phyloP scores from a whole-genome alignment of 2,113 vertebrate species.

The Sorex araneus region DNA sequence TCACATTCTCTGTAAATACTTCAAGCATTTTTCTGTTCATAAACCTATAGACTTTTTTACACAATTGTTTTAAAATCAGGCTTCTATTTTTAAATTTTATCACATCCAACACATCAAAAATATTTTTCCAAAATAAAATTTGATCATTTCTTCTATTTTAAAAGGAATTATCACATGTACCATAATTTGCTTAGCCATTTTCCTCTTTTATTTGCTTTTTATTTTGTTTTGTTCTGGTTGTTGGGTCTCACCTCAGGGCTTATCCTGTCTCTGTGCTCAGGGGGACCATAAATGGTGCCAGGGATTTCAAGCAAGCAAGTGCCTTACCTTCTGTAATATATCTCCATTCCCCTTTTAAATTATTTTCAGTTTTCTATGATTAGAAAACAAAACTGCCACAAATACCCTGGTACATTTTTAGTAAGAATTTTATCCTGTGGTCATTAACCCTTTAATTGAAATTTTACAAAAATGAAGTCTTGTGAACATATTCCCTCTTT shows the following conservation, averaged over 20 bases:
- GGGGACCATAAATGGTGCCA: too few relatives aligned
- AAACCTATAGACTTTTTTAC: background rate
- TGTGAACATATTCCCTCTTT: rapidly evolving
- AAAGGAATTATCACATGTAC: background rate
- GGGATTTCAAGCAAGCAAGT: too few relatives aligned
- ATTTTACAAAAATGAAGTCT: background rate
- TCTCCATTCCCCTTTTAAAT: background rate
- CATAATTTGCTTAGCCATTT: background rate
- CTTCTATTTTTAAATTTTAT: constrained; percentile 40
- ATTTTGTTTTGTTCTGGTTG: too few relatives aligned
- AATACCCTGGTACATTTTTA: background rate
- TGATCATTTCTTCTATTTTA: constrained; percentile 9
- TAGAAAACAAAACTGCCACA: background rate
- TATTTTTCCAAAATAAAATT: constrained; percentile 3
- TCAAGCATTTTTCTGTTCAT: background rate
- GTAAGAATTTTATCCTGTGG: background rate
- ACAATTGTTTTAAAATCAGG: constrained; percentile 23
- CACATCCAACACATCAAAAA: background rate
- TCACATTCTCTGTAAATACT: background rate
- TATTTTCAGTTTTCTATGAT: background rate
- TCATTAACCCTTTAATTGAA: background rate
- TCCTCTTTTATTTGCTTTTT: background rate
- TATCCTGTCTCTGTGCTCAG: too few relatives aligned
- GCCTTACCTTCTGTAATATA: too few relatives aligned
- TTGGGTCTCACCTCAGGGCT: too few relatives aligned